phyloP scores from a whole-genome alignment of 2,888 invertebrate species.

The Drosophila mettleri region DNA sequence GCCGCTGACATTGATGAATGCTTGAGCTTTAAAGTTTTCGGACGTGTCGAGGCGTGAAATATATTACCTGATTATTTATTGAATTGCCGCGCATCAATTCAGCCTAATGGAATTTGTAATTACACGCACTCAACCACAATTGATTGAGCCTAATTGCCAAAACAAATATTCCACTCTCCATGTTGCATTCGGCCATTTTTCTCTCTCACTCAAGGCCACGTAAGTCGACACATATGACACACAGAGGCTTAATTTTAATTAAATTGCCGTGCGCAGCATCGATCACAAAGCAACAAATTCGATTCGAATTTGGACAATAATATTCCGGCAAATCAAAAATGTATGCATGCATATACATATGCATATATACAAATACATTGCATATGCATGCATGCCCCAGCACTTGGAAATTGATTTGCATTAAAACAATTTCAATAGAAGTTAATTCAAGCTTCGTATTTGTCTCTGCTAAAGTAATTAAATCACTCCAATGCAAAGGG shows the following conservation, averaged over 20 bases:
- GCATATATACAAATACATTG: no score
- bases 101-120: conserved; percentile 56
- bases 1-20: conserved; percentile 43
- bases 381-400: background rate
- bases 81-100: conserved; percentile 30
- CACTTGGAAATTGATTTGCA: conserved; percentile 11
- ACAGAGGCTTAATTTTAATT: conserved; percentile 8
- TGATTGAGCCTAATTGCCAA: conserved; percentile 47
- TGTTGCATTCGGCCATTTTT: background rate
- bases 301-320: background rate
- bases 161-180: conserved; percentile 20
- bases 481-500: background rate
- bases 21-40: conserved; percentile 32
- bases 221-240: background rate
- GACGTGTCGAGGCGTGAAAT: conserved; percentile 34
- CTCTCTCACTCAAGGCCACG: background rate
- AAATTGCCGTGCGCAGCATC: conserved; percentile 2
- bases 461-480: background rate
- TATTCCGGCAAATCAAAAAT: background rate
- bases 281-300: background rate
- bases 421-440: background rate
- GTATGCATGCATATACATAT: background rate
- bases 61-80: conserved; percentile 48
- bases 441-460: background rate
- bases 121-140: conserved; percentile 36